Evolutionary conservation across 2,888 invertebrate species (phyloP).

Genomic region (Acanthacorydalis orientalis): DNA sequence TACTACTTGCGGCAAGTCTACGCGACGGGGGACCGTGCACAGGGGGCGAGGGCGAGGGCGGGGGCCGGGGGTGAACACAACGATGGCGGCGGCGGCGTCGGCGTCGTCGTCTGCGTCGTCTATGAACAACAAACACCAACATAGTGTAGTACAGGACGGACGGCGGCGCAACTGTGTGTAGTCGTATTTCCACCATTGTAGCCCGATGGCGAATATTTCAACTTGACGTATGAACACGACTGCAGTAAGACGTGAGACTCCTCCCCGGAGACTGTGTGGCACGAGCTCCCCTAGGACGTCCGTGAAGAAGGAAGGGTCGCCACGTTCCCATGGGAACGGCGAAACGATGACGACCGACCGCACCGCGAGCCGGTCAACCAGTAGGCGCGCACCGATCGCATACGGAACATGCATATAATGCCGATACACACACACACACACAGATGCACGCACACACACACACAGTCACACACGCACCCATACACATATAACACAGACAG

Average conservation of each 20-base stretch:
- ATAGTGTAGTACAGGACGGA: too few species aligned
- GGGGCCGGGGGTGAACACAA: too few species aligned
- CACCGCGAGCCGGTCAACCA: conserved; percentile 20
- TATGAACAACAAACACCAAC: too few species aligned
- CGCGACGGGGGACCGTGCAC: too few species aligned
- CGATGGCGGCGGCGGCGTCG: too few species aligned
- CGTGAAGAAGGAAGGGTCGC: background rate
- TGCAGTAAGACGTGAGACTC: conserved; percentile 12
- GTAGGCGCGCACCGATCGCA: conserved; percentile 7
- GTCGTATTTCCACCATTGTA: too few species aligned
- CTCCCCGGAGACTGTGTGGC: conserved; percentile 27
- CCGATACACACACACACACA: conserved; percentile 12
- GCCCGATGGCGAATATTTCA: too few species aligned
- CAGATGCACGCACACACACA: conserved; percentile 15
- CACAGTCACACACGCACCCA: conserved; percentile 8
- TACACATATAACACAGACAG: background rate
- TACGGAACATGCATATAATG: conserved; percentile 4
- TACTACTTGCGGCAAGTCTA: too few species aligned
- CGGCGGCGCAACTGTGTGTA: too few species aligned
- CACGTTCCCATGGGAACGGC: conserved; percentile 38
- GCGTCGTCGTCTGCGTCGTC: too few species aligned
- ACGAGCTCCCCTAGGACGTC: conserved; percentile 23
- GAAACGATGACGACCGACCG: conserved; percentile 24
- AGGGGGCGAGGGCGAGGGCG: too few species aligned
- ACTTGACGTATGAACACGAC: too few species aligned